These are phyloP conservation scores for Tympanuchus pallidicinctus DNA, from an alignment of 2,113 vertebrate species.

Conservation along the genomic window DNA sequence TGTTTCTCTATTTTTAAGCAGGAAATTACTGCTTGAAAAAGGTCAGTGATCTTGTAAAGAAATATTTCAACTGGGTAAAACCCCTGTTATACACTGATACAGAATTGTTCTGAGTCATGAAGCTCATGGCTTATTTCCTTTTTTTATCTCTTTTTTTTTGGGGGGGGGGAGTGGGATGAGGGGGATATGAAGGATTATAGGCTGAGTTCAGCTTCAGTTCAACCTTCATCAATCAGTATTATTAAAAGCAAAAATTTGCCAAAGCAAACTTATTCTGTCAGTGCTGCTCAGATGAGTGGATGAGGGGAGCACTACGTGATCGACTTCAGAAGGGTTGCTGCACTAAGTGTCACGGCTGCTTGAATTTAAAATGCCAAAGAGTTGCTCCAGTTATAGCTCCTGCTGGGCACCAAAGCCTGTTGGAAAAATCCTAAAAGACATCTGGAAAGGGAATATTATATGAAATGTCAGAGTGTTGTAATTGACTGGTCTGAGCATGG, in stretches of 20 bases:
- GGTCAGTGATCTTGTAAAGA: background rate
- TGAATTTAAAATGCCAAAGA: conserved; percentile 64
- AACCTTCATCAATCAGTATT: background rate
- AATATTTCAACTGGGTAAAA: background rate
- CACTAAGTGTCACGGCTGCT: background rate
- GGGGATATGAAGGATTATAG: background rate
- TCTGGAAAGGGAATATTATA: conserved; percentile 39
- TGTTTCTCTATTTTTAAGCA: background rate
- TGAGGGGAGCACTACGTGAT: fast-evolving
- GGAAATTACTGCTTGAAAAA: background rate
- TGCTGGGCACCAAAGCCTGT: conserved; percentile 65
- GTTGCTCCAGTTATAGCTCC: conserved; percentile 28
- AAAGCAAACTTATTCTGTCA: background rate
- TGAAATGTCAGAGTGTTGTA: conserved; percentile 46
- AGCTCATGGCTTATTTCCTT: background rate
- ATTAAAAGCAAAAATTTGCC: background rate
- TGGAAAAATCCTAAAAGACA: conserved; percentile 60
- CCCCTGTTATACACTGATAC: background rate
- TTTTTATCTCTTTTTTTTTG: background rate
- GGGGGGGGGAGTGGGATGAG: too few relatives aligned
- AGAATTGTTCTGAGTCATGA: background rate
- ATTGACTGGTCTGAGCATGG: conserved; percentile 53
- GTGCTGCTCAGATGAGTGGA: background rate
- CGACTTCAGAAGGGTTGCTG: conserved; percentile 34
- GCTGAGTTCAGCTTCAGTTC: background rate